phyloP scores from a whole-genome alignment of 2,888 invertebrate genomes.

The Imbricaverruca yamaguchii region DNA sequence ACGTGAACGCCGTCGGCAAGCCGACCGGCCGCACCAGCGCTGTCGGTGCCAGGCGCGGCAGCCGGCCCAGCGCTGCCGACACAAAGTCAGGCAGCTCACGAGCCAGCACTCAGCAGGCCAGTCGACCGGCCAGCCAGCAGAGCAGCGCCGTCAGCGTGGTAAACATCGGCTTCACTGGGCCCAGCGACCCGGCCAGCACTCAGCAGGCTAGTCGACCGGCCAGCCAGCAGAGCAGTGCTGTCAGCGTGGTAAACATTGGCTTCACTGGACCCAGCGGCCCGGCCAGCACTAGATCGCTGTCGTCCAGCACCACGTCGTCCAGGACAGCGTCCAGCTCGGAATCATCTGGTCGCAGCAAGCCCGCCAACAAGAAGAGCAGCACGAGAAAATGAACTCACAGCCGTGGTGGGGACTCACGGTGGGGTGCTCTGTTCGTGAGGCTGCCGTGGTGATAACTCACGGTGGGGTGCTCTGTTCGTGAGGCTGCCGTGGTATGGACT shows the following conservation, averaged over 20 bases:
- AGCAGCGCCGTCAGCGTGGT: background rate
- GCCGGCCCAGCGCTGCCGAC: background rate
- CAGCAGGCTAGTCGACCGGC: background rate
- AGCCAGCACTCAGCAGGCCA: no score
- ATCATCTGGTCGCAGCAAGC: background rate
- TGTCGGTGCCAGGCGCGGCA: background rate
- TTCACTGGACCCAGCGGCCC: background rate
- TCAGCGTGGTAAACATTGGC: background rate
- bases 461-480: no score
- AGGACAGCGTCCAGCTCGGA: background rate
- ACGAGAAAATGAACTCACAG: no score
- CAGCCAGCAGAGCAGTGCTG: background rate
- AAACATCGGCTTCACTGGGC: background rate
- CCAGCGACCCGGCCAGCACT: no score
- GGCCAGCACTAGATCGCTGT: background rate
- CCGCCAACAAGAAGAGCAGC: background rate
- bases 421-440: no score
- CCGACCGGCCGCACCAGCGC: no score
- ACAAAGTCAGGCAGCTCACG: no score
- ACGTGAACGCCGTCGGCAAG: no score
- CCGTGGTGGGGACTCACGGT: no score
- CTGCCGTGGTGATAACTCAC: no score
- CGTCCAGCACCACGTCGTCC: background rate
- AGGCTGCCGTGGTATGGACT: no score
- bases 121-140: background rate